Conservation (phyloP, 2,888 invertebrate species). For the Drosophila prolongata region DNA sequence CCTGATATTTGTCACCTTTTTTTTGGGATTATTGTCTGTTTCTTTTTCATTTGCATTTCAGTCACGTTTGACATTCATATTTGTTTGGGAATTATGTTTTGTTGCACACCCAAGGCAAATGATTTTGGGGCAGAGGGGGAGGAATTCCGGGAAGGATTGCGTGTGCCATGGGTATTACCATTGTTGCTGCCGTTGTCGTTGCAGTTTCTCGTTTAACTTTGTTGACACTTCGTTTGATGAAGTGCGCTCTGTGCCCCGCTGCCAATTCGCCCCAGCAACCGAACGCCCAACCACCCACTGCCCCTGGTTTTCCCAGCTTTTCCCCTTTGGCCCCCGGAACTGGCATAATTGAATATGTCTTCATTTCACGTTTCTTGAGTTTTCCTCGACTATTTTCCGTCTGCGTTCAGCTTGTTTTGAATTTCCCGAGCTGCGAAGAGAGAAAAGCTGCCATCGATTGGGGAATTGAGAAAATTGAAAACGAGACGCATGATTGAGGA, state of each 20-base stretch:
- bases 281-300: not conserved
- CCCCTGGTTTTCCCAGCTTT: not conserved
- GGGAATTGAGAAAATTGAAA: slow-evolving; percentile 66
- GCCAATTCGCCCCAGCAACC: slow-evolving; percentile 18
- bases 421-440: slow-evolving; percentile 55
- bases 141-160: slow-evolving; percentile 45
- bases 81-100: slow-evolving; percentile 62
- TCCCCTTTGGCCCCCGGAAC: slow-evolving; percentile 38
- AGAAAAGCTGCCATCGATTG: slow-evolving; percentile 48
- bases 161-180: slow-evolving; percentile 60
- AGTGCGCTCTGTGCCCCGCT: slow-evolving; percentile 51
- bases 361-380: slow-evolving; percentile 60
- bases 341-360: slow-evolving; percentile 70
- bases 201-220: slow-evolving; percentile 74
- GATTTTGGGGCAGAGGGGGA: not conserved
- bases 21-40: slow-evolving; percentile 15
- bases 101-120: slow-evolving; percentile 17
- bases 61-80: slow-evolving; percentile 80
- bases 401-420: slow-evolving; percentile 56
- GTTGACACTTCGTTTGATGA: slow-evolving; percentile 72
- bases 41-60: slow-evolving; percentile 64
- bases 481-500: slow-evolving; percentile 62
- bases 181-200: slow-evolving; percentile 48
- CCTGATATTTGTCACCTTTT: not conserved
- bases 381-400: slow-evolving; percentile 23